These are phyloP conservation scores for honey bee (Apis mellifera) DNA, from an alignment of 1,140 invertebrate species.

Conservation along the genomic window DNA sequence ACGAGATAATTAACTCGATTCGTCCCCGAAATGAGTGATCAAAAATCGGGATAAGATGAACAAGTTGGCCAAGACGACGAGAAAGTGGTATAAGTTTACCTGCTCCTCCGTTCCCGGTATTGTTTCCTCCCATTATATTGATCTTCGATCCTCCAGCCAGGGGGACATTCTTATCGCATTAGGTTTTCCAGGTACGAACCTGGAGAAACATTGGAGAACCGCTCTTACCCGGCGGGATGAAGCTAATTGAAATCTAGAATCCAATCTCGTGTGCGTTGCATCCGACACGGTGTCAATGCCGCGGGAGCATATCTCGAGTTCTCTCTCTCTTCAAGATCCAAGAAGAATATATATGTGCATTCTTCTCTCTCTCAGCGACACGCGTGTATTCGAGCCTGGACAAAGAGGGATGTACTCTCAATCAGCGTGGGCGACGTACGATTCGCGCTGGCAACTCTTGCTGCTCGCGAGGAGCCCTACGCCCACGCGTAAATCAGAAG, in stretches of 20 bases:
- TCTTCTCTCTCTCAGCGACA: conserved; percentile 1
- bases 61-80: no score
- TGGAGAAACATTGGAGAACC: neutral
- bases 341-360: conserved; percentile 20
- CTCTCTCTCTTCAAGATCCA: neutral
- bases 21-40: no score
- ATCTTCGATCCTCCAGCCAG: neutral
- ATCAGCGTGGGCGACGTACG: conserved; percentile 70
- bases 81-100: no score
- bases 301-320: conserved; percentile 18
- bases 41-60: no score
- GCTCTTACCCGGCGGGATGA: neutral
- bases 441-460: conserved; percentile 47
- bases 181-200: conserved; percentile 11
- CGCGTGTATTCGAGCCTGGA: conserved; percentile 47
- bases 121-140: neutral
- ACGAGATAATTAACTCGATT: no score
- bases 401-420: conserved; percentile 67
- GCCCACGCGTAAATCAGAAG: conserved; percentile 65
- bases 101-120: no score
- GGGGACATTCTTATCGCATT: neutral
- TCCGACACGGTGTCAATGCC: conserved; percentile 60
- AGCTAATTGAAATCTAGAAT: conserved; percentile 46
- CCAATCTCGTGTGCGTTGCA: conserved; percentile 20
- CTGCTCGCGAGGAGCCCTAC: conserved; percentile 43